These are phyloP conservation scores for Sarcophilus harrisii DNA, from an alignment of 2,797 vertebrate genomes.

Conservation along the genomic window DNA sequence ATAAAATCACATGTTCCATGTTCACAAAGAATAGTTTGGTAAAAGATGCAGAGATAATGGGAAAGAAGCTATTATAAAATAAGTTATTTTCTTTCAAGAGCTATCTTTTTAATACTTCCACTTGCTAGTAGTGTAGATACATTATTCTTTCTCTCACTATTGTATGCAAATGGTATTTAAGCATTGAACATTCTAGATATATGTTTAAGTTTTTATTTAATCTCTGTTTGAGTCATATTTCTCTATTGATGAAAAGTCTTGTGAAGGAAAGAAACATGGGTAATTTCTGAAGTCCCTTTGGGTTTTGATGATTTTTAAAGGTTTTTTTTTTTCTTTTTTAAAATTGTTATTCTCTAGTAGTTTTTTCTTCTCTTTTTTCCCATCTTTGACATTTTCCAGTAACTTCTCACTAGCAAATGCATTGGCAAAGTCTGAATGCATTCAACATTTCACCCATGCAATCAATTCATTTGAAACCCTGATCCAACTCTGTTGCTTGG, in stretches of 20 bases:
- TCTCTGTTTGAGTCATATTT: neutral
- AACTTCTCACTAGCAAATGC: too few species aligned
- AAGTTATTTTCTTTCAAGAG: neutral
- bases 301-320: too few species aligned
- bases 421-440: too few species aligned
- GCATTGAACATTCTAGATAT: neutral
- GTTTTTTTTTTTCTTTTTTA: too few species aligned
- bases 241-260: neutral
- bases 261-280: neutral
- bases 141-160: neutral
- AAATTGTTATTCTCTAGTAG: too few species aligned
- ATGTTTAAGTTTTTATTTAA: neutral
- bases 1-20: neutral
- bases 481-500: too few species aligned
- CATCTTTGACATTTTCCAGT: too few species aligned
- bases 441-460: too few species aligned
- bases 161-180: neutral
- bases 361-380: too few species aligned
- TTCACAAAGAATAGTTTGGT: neutral
- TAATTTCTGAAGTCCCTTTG: neutral
- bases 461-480: too few species aligned
- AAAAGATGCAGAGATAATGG: neutral
- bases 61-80: neutral
- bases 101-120: neutral
- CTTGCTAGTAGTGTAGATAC: neutral